A percentile compares a stretch with the other conserved stretches of the same genome.
Conservation (phyloP, 2,888 invertebrate species). For the Antitype chi region DNA sequence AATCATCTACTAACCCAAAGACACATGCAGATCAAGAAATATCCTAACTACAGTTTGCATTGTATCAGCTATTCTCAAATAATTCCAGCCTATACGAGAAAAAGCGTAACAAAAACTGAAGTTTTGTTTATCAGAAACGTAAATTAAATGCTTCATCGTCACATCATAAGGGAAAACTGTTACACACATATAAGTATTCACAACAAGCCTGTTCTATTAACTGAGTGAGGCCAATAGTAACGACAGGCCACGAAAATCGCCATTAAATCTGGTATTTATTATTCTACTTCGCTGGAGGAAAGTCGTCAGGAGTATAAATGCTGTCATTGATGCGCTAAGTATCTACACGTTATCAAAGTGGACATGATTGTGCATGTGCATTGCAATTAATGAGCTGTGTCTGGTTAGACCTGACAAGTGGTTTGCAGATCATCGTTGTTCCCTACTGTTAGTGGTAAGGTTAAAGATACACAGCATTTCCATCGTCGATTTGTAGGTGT, state of each 20-base stretch:
- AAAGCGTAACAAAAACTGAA: not conserved
- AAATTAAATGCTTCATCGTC: not conserved
- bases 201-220: not conserved
- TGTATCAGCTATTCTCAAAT: not conserved
- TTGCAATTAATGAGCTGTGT: constrained; percentile 2
- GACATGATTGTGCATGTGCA: constrained; percentile 13
- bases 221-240: constrained; percentile 39
- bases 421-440: not conserved
- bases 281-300: constrained; percentile 54
- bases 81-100: not conserved
- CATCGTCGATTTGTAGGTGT: too few relatives aligned
- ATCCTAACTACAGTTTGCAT: not conserved
- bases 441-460: not conserved
- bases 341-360: not conserved
- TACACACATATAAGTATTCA: constrained; percentile 14
- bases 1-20: too few relatives aligned
- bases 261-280: constrained; percentile 38
- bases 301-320: constrained; percentile 16
- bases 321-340: constrained; percentile 25
- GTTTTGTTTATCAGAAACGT: not conserved
- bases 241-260: constrained; percentile 28
- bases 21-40: too few relatives aligned
- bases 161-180: not conserved
- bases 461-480: not conserved
- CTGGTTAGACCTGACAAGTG: not conserved